Conservation (phyloP, 2,888 invertebrate species). For the Eudemis profundana region DNA sequence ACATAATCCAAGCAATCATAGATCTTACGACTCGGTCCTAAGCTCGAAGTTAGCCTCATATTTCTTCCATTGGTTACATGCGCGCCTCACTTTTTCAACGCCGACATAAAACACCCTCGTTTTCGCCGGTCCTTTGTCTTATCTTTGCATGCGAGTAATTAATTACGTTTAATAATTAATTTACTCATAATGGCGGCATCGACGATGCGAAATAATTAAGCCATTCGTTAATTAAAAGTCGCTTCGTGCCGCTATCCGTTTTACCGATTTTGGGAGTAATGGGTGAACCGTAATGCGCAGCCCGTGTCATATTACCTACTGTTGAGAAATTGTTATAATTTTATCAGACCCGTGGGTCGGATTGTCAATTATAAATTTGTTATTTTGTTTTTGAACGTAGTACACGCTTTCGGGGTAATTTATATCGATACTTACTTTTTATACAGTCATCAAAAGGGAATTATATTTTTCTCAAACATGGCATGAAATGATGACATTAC, state of each 20-base stretch:
- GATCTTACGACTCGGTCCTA: not conserved
- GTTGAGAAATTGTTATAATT: slow-evolving; percentile 8
- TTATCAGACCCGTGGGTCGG: slow-evolving; percentile 6
- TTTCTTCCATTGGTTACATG: not conserved
- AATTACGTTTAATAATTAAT: slow-evolving; percentile 76
- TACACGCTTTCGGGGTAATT: not conserved
- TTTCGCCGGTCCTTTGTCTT: slow-evolving; percentile 43
- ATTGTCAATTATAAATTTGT: not conserved
- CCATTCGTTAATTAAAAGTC: slow-evolving; percentile 67
- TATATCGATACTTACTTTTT: not conserved
- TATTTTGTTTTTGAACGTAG: not conserved
- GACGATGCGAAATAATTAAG: slow-evolving; percentile 62
- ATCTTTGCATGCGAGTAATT: slow-evolving; percentile 60
- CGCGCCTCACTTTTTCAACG: slow-evolving; percentile 18
- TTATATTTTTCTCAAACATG: not conserved
- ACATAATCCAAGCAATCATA: not conserved
- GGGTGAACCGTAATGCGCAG: slow-evolving; percentile 27
- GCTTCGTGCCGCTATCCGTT: slow-evolving; percentile 30
- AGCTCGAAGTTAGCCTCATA: not conserved
- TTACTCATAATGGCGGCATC: slow-evolving; percentile 61
- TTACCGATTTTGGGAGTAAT: slow-evolving; percentile 28
- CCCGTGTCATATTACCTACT: slow-evolving; percentile 19
- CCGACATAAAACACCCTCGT: slow-evolving; percentile 34
- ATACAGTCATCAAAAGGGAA: not conserved
- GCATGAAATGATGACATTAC: too few species aligned